Conservation (phyloP, 2,888 invertebrate genomes). For the Flexamia atlantica region DNA sequence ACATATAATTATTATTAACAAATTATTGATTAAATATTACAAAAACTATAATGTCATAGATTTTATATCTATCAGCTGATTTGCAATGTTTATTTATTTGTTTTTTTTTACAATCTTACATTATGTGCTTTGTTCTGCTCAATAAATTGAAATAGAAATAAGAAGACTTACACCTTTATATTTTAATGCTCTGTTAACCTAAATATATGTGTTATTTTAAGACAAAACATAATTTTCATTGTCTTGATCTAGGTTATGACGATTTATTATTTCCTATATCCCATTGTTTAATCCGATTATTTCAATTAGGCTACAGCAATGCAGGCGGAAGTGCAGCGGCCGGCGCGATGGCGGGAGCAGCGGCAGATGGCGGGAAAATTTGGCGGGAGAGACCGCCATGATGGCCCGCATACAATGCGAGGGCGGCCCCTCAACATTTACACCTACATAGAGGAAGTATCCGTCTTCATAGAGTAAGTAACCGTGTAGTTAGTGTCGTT, state of each 20-base stretch:
- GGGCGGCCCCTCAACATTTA: slow-evolving; percentile 8
- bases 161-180: too few species aligned
- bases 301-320: background rate
- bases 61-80: too few species aligned
- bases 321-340: background rate
- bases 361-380: slow-evolving; percentile 34
- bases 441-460: slow-evolving; percentile 18
- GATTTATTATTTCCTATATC: too few species aligned
- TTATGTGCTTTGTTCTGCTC: too few species aligned
- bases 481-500: background rate
- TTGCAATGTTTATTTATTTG: too few species aligned
- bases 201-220: background rate
- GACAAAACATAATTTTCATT: background rate
- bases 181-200: too few species aligned
- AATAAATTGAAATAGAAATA: too few species aligned
- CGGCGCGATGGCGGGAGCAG: background rate
- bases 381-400: slow-evolving; percentile 36
- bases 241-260: too few species aligned
- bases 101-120: too few species aligned
- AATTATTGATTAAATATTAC: too few species aligned
- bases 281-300: background rate
- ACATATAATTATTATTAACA: too few species aligned
- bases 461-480: background rate
- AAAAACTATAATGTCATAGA: too few species aligned
- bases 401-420: background rate